Conservation (phyloP, 2,797 vertebrate genomes). For the Argyrosomus regius region DNA sequence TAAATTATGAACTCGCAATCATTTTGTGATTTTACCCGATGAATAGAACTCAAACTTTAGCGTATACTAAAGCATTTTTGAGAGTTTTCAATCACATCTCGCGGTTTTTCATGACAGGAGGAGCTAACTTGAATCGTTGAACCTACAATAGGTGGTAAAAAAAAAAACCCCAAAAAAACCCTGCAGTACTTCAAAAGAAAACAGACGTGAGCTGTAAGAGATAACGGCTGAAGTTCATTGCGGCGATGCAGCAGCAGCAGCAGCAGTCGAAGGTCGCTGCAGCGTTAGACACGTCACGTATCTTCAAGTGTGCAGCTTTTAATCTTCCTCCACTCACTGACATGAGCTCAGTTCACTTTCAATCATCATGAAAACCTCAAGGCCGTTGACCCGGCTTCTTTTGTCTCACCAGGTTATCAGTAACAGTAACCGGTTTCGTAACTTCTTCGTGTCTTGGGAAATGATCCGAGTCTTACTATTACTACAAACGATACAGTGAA, state of each 20-base stretch:
- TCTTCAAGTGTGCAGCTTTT: slow-evolving; percentile 5
- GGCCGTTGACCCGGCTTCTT: background rate
- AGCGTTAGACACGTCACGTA: slow-evolving; percentile 3
- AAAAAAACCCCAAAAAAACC: background rate
- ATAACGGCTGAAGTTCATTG: slow-evolving; percentile 17
- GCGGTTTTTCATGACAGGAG: too few relatives aligned
- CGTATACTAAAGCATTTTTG: too few relatives aligned
- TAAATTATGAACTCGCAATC: too few relatives aligned
- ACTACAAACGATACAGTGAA: background rate
- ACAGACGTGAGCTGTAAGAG: background rate
- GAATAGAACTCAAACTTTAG: too few relatives aligned
- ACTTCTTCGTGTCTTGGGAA: slow-evolving; percentile 9
- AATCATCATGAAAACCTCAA: background rate
- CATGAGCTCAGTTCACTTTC: background rate
- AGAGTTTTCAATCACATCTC: too few relatives aligned
- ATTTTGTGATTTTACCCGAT: background rate
- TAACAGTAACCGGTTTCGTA: background rate
- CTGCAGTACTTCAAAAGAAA: background rate
- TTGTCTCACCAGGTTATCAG: slow-evolving; percentile 2
- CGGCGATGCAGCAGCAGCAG: background rate
- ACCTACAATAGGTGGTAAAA: too few relatives aligned
- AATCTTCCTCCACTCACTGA: slow-evolving; percentile 3
- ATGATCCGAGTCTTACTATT: background rate
- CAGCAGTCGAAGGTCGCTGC: slow-evolving; percentile 48
- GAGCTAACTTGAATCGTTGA: background rate